Evolutionary conservation across 2,113 vertebrate species (phyloP).

Genomic region (Oncorhynchus keta): DNA sequence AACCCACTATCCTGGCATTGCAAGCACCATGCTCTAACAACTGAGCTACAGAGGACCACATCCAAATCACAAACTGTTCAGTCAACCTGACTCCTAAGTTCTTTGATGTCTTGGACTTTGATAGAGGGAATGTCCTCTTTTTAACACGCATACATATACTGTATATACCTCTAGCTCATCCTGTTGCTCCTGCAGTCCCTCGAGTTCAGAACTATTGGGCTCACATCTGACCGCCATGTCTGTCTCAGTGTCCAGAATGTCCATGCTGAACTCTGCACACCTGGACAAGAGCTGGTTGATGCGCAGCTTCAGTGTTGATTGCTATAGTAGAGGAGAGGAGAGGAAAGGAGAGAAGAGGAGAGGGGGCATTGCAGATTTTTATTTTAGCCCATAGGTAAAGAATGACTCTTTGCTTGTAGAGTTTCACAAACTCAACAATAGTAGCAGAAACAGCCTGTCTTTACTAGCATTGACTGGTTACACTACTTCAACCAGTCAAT

Average conservation of each 20-base stretch:
- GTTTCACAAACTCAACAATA: too few species aligned
- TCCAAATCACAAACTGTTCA: background rate
- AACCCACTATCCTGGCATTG: too few species aligned
- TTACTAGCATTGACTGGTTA: too few species aligned
- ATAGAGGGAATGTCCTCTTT: conserved; percentile 40
- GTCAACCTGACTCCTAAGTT: conserved; percentile 43
- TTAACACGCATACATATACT: background rate
- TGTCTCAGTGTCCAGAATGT: conserved; percentile 58
- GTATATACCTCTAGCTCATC: conserved; percentile 68
- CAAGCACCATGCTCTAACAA: too few species aligned
- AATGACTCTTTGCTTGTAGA: too few species aligned
- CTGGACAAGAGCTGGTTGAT: conserved; percentile 54
- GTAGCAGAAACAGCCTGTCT: too few species aligned
- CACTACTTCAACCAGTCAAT: too few species aligned
- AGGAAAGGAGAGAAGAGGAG: background rate
- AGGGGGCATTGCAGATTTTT: background rate
- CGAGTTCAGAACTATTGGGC: conserved; percentile 59
- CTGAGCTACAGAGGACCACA: too few species aligned
- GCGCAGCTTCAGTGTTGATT: conserved; percentile 41
- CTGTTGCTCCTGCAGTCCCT: conserved; percentile 60
- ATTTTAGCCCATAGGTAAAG: background rate
- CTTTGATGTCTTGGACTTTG: conserved; percentile 2
- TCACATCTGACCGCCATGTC: conserved; percentile 61
- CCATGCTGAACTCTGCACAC: conserved; percentile 42
- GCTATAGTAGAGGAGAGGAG: conserved; percentile 48